A percentile compares a stretch with the other conserved stretches of the same genome.
These are phyloP conservation scores for Pristionchus fissidentatus DNA, from an alignment of 2,888 invertebrate species.

Conservation along the genomic window DNA sequence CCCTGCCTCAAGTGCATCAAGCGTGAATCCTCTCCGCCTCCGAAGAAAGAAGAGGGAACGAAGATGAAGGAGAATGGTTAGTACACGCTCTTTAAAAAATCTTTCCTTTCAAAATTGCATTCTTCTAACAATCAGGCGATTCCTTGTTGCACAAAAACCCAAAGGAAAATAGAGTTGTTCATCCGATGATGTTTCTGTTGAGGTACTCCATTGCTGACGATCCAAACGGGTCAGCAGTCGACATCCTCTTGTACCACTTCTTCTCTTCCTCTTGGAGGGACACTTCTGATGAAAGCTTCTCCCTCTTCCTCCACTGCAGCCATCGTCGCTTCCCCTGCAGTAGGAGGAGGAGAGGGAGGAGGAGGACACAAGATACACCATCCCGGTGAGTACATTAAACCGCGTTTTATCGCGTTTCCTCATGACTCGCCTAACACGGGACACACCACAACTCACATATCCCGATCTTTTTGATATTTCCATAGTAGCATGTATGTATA, in stretches of 20 bases:
- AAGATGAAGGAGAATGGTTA: slow-evolving; percentile 4
- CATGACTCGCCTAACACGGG: neutral
- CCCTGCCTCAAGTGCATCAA: neutral
- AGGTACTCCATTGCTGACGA: neutral
- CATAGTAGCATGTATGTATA: no score
- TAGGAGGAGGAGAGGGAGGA: neutral
- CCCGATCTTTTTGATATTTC: no score
- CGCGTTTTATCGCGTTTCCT: neutral
- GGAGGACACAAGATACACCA: neutral
- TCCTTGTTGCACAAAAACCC: neutral
- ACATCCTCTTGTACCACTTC: neutral
- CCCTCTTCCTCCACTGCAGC: neutral
- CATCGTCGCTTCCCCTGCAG: neutral
- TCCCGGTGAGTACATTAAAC: neutral
- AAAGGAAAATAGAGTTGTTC: no score
- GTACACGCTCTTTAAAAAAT: neutral
- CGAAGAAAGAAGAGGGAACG: neutral
- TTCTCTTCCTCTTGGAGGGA: neutral
- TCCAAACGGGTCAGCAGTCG: neutral
- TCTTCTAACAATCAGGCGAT: neutral
- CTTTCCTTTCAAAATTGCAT: neutral
- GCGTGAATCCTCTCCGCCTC: neutral
- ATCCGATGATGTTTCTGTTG: no score
- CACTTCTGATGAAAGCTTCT: neutral
- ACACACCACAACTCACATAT: neutral